Evolutionary conservation across 2,113 vertebrate genomes (phyloP), one percentile per base, ranked within the genome.

Genomic region (Henicopernis longicauda): DNA sequence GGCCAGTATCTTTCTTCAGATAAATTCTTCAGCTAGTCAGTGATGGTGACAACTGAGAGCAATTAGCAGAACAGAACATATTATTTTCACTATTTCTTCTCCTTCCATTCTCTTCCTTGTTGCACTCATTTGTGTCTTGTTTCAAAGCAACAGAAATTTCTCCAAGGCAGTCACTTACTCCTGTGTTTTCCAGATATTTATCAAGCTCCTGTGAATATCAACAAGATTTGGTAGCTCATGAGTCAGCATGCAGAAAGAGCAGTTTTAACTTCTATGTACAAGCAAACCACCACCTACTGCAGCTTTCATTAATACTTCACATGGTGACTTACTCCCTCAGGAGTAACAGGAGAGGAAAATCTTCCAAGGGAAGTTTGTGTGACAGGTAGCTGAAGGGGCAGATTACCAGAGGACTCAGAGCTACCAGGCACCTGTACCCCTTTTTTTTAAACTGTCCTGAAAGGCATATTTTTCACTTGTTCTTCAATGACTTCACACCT

Each of bases 401-500:
- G 32, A 38, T 91, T 82, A 59, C n/a, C 72, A 94, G 52, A 84
- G 11, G 12, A 82, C 69, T 38, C 8, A 2, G 58, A 86, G 32
- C n/a, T 73, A 84, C 38, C 36, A 79, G 40, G 23, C 32, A 88
- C 21, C 82, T 82, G 40, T 61, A 77, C 3, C 16, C 17, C 7
- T 18, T 52, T 61, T 57, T 26, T 50, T 57, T 4, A 54, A 74
- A 79, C 25, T 77, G 22, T 84, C 92, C 78, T 73, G 66, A 96
- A 96, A 90, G 66, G 36, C 15, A 5, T 79, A 58, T 58, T 94
- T 92, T 94, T 86, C 38, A 59, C 14, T 80, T 73, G 54, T 73
- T 97, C 86, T 93, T 91, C 81, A 82, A 65, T 82, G 65, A 91
- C 66, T 96, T 93, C 89, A 76, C 82, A 96, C 36, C 32, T 38